phyloP scores from a whole-genome alignment of 2,797 vertebrate genomes.

The Galaxias olidus region DNA sequence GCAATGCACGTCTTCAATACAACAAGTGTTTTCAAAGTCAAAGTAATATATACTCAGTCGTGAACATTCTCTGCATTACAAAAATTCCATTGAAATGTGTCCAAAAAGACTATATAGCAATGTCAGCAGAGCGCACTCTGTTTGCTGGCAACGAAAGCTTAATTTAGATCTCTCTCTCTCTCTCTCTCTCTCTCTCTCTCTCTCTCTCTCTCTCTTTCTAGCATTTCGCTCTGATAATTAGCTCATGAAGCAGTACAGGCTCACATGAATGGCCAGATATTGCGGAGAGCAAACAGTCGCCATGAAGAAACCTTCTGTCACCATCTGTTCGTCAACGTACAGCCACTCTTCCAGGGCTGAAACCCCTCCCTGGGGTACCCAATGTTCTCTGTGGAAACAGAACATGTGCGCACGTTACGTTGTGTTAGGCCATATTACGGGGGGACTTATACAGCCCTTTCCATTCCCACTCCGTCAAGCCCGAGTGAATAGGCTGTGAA shows the following conservation, averaged over 20 bases:
- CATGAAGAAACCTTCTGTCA: conserved; percentile 53
- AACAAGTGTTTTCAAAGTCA: no score
- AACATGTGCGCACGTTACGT: not conserved
- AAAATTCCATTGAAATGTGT: no score
- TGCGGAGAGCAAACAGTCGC: conserved; percentile 49
- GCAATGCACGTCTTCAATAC: no score
- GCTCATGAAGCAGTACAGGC: conserved; percentile 63
- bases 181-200: conserved; percentile 59
- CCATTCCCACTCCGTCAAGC: conserved; percentile 16
- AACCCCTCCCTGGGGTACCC: conserved; percentile 43
- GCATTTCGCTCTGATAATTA: conserved; percentile 72
- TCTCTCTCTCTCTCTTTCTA: conserved; percentile 59
- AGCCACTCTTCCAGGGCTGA: conserved; percentile 46
- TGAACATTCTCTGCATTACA: no score
- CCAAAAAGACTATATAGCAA: no score
- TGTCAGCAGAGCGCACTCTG: no score
- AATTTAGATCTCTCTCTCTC: conserved; percentile 69
- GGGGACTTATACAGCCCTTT: no score
- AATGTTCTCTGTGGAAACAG: not conserved
- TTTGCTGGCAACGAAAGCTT: conserved; percentile 51
- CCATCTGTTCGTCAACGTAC: conserved; percentile 73
- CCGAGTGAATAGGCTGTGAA: conserved; percentile 17
- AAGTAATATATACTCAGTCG: no score
- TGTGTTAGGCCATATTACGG: not conserved
- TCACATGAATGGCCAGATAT: conserved; percentile 46